phyloP scores from a whole-genome alignment of 2,113 vertebrate genomes.

The Tricholaema leucomelas region DNA sequence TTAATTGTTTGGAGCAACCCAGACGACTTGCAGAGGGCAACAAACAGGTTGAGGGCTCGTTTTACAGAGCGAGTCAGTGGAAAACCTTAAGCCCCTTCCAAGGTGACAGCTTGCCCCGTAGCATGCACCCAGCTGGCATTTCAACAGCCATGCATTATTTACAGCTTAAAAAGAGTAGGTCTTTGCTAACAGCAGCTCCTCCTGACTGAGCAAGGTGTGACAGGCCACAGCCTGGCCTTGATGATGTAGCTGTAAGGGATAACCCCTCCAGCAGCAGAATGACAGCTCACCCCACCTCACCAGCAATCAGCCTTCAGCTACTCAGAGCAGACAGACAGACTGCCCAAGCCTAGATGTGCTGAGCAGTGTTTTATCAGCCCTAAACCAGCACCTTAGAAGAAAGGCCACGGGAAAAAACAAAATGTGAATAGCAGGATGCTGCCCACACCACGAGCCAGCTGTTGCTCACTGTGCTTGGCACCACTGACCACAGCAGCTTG shows the following conservation, averaged over 20 bases:
- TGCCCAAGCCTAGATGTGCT: fast-evolving
- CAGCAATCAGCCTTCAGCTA: neutral
- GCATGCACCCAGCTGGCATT: neutral
- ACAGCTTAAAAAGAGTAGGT: neutral
- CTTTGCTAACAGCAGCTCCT: neutral
- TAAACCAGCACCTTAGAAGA: neutral
- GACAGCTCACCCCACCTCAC: neutral
- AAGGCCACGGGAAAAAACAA: neutral
- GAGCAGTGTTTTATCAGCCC: neutral
- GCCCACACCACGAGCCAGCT: fast-evolving
- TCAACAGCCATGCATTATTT: neutral
- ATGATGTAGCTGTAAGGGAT: neutral
- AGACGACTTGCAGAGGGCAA: neutral
- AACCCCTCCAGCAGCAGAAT: neutral
- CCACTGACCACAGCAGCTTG: fast-evolving
- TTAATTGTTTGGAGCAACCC: neutral
- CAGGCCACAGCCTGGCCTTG: fast-evolving
- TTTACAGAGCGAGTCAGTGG: neutral
- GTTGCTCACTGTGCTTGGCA: neutral
- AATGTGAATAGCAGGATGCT: neutral
- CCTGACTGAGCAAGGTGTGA: neutral
- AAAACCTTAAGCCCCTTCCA: neutral
- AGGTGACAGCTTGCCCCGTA: neutral
- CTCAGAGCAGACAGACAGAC: neutral
- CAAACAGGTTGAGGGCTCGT: neutral